phyloP scores from a whole-genome alignment of 2,797 vertebrate species.

The Coracias cyanogaster region DNA sequence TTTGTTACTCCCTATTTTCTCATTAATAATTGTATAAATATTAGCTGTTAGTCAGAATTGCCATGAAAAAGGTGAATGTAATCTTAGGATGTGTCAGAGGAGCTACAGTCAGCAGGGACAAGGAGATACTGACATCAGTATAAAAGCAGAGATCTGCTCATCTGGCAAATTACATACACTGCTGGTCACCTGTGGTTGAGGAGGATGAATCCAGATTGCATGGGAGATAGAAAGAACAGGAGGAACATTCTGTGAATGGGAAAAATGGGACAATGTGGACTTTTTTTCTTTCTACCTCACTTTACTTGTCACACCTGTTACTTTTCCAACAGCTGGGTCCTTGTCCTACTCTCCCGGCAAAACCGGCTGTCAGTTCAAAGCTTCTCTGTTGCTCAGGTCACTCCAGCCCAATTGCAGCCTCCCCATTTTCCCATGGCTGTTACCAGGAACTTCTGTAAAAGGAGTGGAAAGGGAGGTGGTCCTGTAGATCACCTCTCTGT shows the following conservation, averaged over 20 bases:
- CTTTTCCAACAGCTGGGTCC: neutral
- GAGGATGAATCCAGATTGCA: neutral
- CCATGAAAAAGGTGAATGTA: neutral
- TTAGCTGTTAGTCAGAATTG: neutral
- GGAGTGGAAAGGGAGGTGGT: neutral
- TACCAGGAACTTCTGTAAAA: neutral
- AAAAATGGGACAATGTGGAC: neutral
- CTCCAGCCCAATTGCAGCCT: accelerated
- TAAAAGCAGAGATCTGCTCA: neutral
- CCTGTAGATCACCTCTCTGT: neutral
- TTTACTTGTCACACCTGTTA: neutral
- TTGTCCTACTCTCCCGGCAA: neutral
- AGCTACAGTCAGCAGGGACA: neutral
- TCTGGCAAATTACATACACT: neutral
- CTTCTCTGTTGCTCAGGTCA: neutral
- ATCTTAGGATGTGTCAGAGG: neutral
- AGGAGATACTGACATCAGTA: accelerated
- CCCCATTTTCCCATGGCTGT: neutral
- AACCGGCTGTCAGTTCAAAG: neutral
- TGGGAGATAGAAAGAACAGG: neutral
- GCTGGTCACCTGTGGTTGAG: neutral
- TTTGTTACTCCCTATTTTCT: neutral
- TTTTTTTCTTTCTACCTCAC: neutral
- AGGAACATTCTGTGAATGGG: neutral
- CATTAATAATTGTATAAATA: neutral